Percentiles rank a stretch among this genome's conserved stretches.
Conservation (phyloP, 2,797 vertebrate genomes). For the Muscicapa striata region DNA sequence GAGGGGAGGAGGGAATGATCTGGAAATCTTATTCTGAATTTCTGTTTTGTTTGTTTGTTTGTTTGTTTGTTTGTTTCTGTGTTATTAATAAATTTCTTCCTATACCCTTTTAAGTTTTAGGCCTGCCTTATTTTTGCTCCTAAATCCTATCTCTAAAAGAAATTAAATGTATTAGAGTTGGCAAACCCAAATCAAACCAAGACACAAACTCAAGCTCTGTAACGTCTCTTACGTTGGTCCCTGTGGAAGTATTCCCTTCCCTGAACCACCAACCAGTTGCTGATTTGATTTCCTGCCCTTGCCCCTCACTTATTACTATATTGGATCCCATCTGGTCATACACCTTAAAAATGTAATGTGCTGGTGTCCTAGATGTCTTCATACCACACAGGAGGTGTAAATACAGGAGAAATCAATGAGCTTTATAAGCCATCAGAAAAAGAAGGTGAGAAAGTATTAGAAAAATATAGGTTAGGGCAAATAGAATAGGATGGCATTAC, state of each 20-base stretch:
- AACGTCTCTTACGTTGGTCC: not conserved
- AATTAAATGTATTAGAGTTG: no score
- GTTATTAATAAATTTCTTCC: no score
- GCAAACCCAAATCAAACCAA: no score
- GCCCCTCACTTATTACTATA: not conserved
- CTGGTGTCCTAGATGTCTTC: not conserved
- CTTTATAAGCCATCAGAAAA: not conserved
- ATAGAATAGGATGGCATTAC: not conserved
- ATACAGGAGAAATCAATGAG: not conserved
- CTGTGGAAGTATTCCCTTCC: not conserved
- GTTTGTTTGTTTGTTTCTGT: no score
- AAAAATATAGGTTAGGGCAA: not conserved
- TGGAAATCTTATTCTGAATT: no score
- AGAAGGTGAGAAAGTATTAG: not conserved
- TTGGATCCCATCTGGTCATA: not conserved
- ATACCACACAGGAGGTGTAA: not conserved
- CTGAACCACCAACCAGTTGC: not conserved
- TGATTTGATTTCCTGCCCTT: not conserved
- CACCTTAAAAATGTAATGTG: not conserved
- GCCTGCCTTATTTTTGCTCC: no score
- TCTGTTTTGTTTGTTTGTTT: no score
- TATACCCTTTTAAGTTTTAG: no score
- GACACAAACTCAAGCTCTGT: not conserved
- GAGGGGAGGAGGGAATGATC: no score
- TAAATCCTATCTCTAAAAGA: no score